Conservation (phyloP, 2,888 invertebrate species). For the Drosophila vallismaia region DNA sequence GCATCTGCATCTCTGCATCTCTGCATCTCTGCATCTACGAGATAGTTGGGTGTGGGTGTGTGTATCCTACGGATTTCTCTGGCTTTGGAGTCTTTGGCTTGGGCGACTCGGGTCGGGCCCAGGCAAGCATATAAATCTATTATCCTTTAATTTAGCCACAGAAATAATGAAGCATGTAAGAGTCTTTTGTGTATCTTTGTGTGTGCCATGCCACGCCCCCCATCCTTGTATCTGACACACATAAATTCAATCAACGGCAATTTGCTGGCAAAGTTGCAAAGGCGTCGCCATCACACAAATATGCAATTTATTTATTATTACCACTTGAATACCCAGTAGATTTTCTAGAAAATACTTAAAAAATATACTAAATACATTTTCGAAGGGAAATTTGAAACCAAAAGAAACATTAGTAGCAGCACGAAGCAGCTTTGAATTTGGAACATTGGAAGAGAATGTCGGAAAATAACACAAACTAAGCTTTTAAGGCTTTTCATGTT, state of each 20-base stretch:
- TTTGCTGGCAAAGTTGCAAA: slow-evolving; percentile 67
- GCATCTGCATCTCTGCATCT: slow-evolving; percentile 17
- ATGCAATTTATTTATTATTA: slow-evolving; percentile 70
- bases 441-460: too few relatives aligned
- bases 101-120: slow-evolving; percentile 13
- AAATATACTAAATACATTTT: not conserved
- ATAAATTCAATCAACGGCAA: slow-evolving; percentile 72
- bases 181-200: slow-evolving; percentile 49
- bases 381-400: too few relatives aligned
- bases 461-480: too few relatives aligned
- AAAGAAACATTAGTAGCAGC: too few relatives aligned
- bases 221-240: slow-evolving; percentile 26
- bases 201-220: slow-evolving; percentile 21
- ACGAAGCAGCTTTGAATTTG: too few relatives aligned
- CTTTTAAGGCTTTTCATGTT: too few relatives aligned
- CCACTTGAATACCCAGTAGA: slow-evolving; percentile 17
- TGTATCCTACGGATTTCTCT: slow-evolving; percentile 35
- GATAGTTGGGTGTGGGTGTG: slow-evolving; percentile 9
- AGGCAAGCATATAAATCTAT: slow-evolving; percentile 70
- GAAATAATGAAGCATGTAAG: slow-evolving; percentile 70
- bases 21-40: slow-evolving; percentile 16
- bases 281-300: slow-evolving; percentile 54
- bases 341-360: not conserved
- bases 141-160: slow-evolving; percentile 74
- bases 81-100: not conserved